Evolutionary conservation across 2,888 invertebrate genomes (phyloP), one percentile per base, ranked within the genome.

Genomic region (Lutraria lutraria): DNA sequence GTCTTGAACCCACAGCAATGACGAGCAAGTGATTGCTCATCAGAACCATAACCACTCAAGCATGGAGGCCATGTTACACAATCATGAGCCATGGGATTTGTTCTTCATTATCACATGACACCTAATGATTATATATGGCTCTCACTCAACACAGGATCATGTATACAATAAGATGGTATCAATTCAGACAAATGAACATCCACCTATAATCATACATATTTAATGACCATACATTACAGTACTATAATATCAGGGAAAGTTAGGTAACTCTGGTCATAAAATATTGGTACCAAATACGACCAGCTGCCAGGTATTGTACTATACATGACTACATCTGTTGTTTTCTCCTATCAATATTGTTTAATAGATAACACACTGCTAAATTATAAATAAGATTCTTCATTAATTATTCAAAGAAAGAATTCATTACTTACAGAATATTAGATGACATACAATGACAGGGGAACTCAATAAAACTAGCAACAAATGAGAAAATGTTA

Each of bases 341-440:
- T 76, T 31, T 63, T 15, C 76, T 31, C 34, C 76, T 76, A 76
- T 76, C 76, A 76, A 76, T 76, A 76, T 76, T 76, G 76, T 76
- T 76, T 76, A 76, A 76, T 76, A 31, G 76, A 76, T 76, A 76
- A 76, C 76, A 76, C 19, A 31, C 76, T 16, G 29, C 31, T 76
- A 76, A 76, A 76, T 76, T 34, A 76, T 76, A n/a, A 76, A 76
- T 76, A 76, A 31, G 76, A 76, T 31, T 76, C 76, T 31, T 76
- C 76, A 76, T 76, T 76, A 76, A 76, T 76, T 15, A 76, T 76
- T 76, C 76, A 76, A 34, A 31, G 76, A 76, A 76, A 76, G 76
- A 76, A 76, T 76, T 76, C 76, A 76, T 76, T 76, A 76, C 76
- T 16, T 76, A 76, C 76, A 34, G 76, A 76, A 76, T 76, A 76